These are phyloP conservation scores for Apodemia hepburni DNA, from an alignment of 2,888 invertebrate species.

Conservation along the genomic window DNA sequence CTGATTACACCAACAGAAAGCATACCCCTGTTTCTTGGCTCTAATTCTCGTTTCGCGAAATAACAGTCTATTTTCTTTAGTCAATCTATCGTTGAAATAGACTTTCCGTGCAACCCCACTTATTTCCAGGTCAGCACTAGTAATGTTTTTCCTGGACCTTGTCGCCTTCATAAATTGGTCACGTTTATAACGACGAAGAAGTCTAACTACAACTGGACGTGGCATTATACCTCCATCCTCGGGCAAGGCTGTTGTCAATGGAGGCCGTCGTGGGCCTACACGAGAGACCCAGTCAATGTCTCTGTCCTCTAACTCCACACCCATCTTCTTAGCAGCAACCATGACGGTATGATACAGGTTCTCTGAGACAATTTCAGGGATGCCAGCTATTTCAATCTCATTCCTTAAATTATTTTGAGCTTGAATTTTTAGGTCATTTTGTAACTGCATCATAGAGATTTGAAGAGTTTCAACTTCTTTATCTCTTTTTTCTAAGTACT, in stretches of 20 bases:
- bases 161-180: conserved; percentile 32
- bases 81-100: too few relatives aligned
- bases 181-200: conserved; percentile 28
- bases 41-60: too few relatives aligned
- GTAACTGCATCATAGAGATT: too few relatives aligned
- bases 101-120: too few relatives aligned
- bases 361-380: conserved; percentile 29
- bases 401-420: conserved; percentile 27
- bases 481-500: too few relatives aligned
- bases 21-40: too few relatives aligned
- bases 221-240: conserved; percentile 15
- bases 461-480: too few relatives aligned
- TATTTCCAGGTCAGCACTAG: conserved; percentile 23
- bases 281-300: conserved; percentile 29
- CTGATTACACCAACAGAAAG: too few relatives aligned
- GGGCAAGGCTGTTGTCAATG: not conserved
- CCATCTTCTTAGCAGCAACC: conserved; percentile 26
- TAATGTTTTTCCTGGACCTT: conserved; percentile 29
- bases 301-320: conserved; percentile 26
- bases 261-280: too few relatives aligned
- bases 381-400: conserved; percentile 30
- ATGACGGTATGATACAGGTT: conserved; percentile 29
- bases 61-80: too few relatives aligned
- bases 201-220: conserved; percentile 30
- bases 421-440: too few relatives aligned